phyloP scores from a whole-genome alignment of 2,888 invertebrate genomes.

The Clanis bilineata region DNA sequence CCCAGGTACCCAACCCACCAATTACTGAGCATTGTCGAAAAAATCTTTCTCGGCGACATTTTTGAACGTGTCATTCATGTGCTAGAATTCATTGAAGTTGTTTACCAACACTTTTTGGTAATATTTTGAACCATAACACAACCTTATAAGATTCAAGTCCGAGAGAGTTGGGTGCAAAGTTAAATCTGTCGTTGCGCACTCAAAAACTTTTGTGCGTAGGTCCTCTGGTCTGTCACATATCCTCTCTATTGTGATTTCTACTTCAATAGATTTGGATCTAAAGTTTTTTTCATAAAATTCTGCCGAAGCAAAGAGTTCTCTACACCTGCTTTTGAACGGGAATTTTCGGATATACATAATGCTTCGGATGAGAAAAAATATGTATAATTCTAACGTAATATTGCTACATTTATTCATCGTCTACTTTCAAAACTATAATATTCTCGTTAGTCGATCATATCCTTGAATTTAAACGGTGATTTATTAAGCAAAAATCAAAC shows the following conservation, averaged over 20 bases:
- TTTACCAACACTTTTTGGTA: constrained; percentile 17
- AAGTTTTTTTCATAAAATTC: constrained; percentile 49
- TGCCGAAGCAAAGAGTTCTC: constrained; percentile 63
- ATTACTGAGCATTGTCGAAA: constrained; percentile 73
- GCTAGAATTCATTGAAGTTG: constrained; percentile 24
- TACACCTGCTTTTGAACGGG: constrained; percentile 58
- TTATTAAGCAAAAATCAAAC: not conserved
- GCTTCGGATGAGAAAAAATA: not conserved
- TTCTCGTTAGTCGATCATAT: not conserved
- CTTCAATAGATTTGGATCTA: constrained; percentile 63
- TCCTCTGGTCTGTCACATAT: constrained; percentile 80
- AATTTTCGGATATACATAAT: constrained; percentile 19
- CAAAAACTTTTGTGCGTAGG: constrained; percentile 69
- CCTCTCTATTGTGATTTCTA: constrained; percentile 73
- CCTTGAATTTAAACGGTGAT: too few species aligned
- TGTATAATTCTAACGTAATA: not conserved
- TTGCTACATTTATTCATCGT: too few species aligned
- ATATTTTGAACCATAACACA: constrained; percentile 39
- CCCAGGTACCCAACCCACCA: constrained; percentile 82
- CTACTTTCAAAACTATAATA: too few species aligned
- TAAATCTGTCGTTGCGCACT: constrained; percentile 48
- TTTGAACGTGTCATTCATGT: constrained; percentile 76
- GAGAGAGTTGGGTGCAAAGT: constrained; percentile 11
- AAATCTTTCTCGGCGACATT: constrained; percentile 76
- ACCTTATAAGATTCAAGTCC: not conserved